Percentiles rank a stretch among this genome's conserved stretches.
Evolutionary conservation across 2,888 invertebrate genomes (phyloP).

Genomic region (Lysandra coridon): DNA sequence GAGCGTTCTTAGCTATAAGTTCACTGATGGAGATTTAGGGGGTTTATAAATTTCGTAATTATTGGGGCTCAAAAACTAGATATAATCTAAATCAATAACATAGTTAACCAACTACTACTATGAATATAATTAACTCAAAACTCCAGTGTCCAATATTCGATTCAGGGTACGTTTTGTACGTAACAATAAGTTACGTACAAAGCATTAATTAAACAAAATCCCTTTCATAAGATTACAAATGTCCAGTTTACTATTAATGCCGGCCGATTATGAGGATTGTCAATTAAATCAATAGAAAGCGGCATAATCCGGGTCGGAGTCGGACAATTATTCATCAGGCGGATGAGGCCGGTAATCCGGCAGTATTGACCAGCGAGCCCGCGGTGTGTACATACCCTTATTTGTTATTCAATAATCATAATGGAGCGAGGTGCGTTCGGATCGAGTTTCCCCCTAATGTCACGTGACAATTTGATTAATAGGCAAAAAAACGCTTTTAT

Average conservation of each 20-base stretch:
- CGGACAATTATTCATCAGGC: constrained; percentile 77
- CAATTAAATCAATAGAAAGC: constrained; percentile 77
- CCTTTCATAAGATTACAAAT: constrained; percentile 53
- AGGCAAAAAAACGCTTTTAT: constrained; percentile 22
- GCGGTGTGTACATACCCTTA: constrained; percentile 40
- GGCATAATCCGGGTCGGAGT: constrained; percentile 68
- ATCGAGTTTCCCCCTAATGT: constrained; percentile 19
- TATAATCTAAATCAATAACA: not conserved
- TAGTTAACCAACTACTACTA: not conserved
- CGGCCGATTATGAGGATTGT: constrained; percentile 71
- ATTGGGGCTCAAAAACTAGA: too few species aligned
- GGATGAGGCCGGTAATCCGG: constrained; percentile 71
- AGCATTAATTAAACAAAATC: constrained; percentile 39
- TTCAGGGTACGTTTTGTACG: not conserved
- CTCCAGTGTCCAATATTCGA: not conserved
- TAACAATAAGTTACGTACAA: not conserved
- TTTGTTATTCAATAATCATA: constrained; percentile 34
- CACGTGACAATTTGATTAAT: constrained; percentile 28
- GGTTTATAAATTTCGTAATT: too few species aligned
- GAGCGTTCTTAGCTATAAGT: too few species aligned
- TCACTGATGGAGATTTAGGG: too few species aligned
- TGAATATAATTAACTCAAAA: not conserved
- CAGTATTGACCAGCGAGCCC: constrained; percentile 64
- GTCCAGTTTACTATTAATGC: constrained; percentile 65
- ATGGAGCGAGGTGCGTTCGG: constrained; percentile 28